phyloP scores from a whole-genome alignment of 2,888 invertebrate species.

The Venustoraphidia nigricollis region DNA sequence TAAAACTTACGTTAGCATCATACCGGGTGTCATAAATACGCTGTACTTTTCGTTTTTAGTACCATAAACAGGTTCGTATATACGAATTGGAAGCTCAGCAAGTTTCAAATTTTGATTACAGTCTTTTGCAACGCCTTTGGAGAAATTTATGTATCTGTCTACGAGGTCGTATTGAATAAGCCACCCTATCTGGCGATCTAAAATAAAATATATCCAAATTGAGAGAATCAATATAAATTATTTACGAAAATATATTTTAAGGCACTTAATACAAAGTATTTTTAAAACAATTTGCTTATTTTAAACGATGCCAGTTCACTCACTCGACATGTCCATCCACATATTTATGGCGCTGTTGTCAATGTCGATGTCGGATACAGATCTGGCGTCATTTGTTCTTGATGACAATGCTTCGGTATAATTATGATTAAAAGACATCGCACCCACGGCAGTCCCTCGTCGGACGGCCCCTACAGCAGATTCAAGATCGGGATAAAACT shows the following conservation, averaged over 20 bases:
- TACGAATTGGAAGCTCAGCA: slow-evolving; percentile 44
- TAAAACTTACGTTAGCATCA: slow-evolving; percentile 58
- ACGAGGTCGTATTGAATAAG: slow-evolving; percentile 53
- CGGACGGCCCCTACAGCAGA: slow-evolving; percentile 37
- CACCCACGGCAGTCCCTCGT: slow-evolving; percentile 41
- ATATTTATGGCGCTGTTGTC: slow-evolving; percentile 48
- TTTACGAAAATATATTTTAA: too few relatives aligned
- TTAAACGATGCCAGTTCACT: slow-evolving; percentile 16
- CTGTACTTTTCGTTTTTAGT: slow-evolving; percentile 50
- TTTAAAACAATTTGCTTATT: too few relatives aligned
- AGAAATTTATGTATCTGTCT: slow-evolving; percentile 51
- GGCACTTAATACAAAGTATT: too few relatives aligned
- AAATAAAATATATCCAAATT: slow-evolving; percentile 10
- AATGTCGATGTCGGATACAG: slow-evolving; percentile 34
- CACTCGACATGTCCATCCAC: slow-evolving; percentile 63
- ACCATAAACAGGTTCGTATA: slow-evolving; percentile 57
- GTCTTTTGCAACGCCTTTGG: slow-evolving; percentile 41
- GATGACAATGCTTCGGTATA: slow-evolving; percentile 48
- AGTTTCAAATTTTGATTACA: slow-evolving; percentile 43
- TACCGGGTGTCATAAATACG: slow-evolving; percentile 71
- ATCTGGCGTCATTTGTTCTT: slow-evolving; percentile 40
- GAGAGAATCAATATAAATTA: too few relatives aligned
- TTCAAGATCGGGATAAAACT: slow-evolving; percentile 33
- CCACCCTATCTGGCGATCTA: slow-evolving; percentile 73
- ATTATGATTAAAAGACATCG: slow-evolving; percentile 51